These are phyloP conservation scores for Corticium candelabrum DNA, from an alignment of 37 sponge, comb jelly and placozoan genomes.

Conservation along the genomic window DNA sequence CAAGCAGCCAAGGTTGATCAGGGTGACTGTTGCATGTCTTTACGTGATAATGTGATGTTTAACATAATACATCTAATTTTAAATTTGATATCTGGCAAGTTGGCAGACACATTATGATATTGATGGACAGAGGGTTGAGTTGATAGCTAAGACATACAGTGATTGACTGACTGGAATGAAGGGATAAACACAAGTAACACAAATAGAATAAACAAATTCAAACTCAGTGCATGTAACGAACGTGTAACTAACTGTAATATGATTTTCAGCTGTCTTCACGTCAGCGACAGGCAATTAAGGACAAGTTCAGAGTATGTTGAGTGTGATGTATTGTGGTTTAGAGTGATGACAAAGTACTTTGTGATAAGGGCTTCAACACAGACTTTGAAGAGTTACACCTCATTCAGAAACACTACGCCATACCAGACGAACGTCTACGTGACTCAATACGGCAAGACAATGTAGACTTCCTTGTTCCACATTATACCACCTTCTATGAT, in stretches of 20 bases:
- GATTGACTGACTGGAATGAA: neutral
- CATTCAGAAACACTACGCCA: slow-evolving; percentile 65
- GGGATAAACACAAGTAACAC: neutral
- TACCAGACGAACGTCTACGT: slow-evolving; percentile 64
- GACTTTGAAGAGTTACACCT: slow-evolving; percentile 72
- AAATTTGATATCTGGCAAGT: too few relatives aligned
- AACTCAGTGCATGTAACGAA: too few relatives aligned
- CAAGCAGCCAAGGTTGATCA: too few relatives aligned
- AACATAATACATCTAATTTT: too few relatives aligned
- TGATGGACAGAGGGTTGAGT: too few relatives aligned
- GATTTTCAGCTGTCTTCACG: slow-evolving; percentile 12
- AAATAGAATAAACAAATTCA: neutral
- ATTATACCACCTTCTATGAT: slow-evolving; percentile 47
- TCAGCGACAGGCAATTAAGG: slow-evolving; percentile 62
- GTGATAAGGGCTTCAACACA: slow-evolving; percentile 68
- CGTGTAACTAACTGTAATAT: neutral
- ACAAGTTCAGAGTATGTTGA: slow-evolving; percentile 63
- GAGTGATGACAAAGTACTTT: neutral
- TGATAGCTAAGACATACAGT: neutral
- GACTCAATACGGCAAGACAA: slow-evolving; percentile 42
- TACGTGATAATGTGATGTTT: too few relatives aligned
- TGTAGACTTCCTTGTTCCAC: slow-evolving; percentile 32
- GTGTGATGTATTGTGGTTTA: neutral
- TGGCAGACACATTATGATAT: too few relatives aligned
- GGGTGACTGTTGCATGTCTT: too few relatives aligned